Base-by-base conservation (phyloP, 53 echinoderm and acorn worm genomes). In the Paracentrotus lividus region DNA sequence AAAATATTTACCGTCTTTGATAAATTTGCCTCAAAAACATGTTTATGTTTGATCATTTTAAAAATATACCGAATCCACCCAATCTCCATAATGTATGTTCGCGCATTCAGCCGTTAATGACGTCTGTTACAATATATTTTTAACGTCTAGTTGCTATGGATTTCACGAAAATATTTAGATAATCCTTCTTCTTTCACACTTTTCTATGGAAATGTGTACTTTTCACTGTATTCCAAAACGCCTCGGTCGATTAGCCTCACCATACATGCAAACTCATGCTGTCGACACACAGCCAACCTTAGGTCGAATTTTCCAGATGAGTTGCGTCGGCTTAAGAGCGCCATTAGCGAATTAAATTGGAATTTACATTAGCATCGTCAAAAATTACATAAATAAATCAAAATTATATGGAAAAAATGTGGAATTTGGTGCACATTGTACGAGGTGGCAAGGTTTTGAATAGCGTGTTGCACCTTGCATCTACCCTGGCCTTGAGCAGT, bases 401-500 rank as follows among this genome's bases (percentile, higher is more conserved):
- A 18, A 21, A 13, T 38, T 32, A 40, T 67, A 33, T 4, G 1
- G 36, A 57, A 72, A 69, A 36, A 40, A 32, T 24, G 81, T 7
- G 33, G 81, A 81, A 45, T 81, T 81, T 81, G 45, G 47, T 24
- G 26, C 47, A 45, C 47, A 81, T 81, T 81, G 26, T 81, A 12
- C 27, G 27, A 81, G 81, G 81, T 81, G 81, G 49, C 81, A 26
- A 47, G 16, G 27, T 9, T 0, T 43, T 81, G 81, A 47, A 81
- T 81, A 12, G 81, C 9, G 12, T n/a, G 47, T n/a, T 45, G 24
- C 49, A 47, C 81, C 81, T 81, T 49, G 26, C 8, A 45, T 9
- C 47, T n/a, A n/a, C 33, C 47, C 81, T 57, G 81, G 81, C 81
- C 81, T 81, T 81, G 81, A 47, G 81, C 24, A 45, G 49, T 81